These are phyloP conservation scores for Macroglossus sobrinus DNA, from an alignment of 2,113 vertebrate genomes.

Conservation along the genomic window DNA sequence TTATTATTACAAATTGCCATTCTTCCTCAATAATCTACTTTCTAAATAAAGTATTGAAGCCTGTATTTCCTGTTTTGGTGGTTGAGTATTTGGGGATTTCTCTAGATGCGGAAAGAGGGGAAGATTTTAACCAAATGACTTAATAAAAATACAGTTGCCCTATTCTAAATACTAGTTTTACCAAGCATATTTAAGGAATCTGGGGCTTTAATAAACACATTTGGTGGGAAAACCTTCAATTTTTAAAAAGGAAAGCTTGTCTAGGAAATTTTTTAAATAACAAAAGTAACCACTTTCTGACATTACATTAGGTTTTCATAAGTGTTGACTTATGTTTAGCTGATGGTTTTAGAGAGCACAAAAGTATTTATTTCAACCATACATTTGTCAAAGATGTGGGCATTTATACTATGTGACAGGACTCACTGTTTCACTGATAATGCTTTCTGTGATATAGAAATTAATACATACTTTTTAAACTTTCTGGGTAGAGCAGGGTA, in stretches of 20 bases:
- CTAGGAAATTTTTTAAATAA: not conserved
- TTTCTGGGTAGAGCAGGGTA: not conserved
- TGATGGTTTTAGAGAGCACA: not conserved
- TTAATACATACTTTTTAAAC: not conserved
- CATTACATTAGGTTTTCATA: not conserved
- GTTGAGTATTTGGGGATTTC: not conserved
- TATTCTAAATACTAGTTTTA: constrained; percentile 8
- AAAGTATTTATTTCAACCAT: not conserved
- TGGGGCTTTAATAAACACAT: not conserved
- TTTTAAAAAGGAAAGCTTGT: not conserved
- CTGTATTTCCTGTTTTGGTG: not conserved
- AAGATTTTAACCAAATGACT: not conserved
- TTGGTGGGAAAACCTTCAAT: not conserved
- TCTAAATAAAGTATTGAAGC: not conserved
- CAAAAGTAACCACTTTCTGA: not conserved
- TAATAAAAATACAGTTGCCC: not conserved
- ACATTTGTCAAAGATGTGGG: not conserved
- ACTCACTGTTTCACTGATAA: not conserved
- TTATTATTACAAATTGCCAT: not conserved
- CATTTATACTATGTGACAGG: not conserved
- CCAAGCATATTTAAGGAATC: not conserved
- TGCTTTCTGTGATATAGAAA: constrained; percentile 1
- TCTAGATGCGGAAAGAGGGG: not conserved
- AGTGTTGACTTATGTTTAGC: not conserved
- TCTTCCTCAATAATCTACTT: not conserved